A percentile compares a stretch with the other conserved stretches of the same genome.
phyloP scores from a whole-genome alignment of 2,113 vertebrate species.

The Aldabrachelys gigantea region DNA sequence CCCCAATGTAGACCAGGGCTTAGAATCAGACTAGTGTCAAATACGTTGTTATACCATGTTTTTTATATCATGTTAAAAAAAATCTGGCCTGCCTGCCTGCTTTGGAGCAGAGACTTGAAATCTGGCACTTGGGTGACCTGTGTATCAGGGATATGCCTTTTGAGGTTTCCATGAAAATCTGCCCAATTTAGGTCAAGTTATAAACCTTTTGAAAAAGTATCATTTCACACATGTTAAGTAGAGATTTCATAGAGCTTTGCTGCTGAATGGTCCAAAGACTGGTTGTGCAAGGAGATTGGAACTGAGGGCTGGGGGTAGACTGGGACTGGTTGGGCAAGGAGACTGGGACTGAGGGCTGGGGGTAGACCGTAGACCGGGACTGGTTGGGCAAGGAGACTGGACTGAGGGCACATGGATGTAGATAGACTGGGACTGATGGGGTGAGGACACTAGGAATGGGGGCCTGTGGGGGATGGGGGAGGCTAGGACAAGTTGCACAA shows the following conservation, averaged over 20 bases:
- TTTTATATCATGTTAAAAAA: background rate
- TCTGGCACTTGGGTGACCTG: background rate
- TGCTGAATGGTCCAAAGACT: background rate
- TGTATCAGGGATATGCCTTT: background rate
- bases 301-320: background rate
- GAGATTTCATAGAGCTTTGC: background rate
- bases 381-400: too few species aligned
- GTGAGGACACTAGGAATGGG: too few species aligned
- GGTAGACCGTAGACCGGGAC: too few species aligned
- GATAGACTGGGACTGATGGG: too few species aligned
- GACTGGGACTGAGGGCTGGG: too few species aligned
- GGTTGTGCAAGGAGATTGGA: background rate
- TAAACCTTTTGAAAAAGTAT: background rate
- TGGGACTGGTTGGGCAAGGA: background rate
- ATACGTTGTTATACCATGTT: background rate
- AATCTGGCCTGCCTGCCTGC: background rate
- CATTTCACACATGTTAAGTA: fast-evolving
- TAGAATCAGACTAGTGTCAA: background rate
- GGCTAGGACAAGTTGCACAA: fast-evolving
- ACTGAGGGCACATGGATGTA: too few species aligned
- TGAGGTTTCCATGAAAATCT: background rate
- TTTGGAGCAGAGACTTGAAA: background rate
- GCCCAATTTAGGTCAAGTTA: background rate
- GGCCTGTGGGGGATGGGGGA: too few species aligned
- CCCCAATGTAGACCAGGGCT: too few species aligned